Percentiles rank a stretch among this genome's conserved stretches.
Conservation (phyloP, 2,797 vertebrate species). For the Limosa lapponica region DNA sequence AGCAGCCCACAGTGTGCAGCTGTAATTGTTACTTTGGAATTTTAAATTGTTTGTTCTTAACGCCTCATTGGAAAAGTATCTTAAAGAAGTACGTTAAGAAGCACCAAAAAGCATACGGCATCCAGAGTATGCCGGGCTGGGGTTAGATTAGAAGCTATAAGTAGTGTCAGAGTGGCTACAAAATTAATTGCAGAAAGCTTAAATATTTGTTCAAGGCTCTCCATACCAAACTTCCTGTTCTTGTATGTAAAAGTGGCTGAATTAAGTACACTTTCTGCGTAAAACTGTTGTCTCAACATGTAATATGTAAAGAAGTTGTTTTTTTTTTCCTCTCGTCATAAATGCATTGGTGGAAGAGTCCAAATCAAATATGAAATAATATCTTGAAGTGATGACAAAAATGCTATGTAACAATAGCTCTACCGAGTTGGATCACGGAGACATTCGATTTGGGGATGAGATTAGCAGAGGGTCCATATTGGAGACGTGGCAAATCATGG, state of each 20-base stretch:
- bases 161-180: background rate
- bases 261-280: background rate
- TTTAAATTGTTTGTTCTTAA: slow-evolving; percentile 1
- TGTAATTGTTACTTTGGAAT: background rate
- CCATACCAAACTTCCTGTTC: background rate
- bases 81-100: background rate
- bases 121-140: background rate
- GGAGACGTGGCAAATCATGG: background rate
- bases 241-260: background rate
- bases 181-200: slow-evolving; percentile 21
- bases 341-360: background rate
- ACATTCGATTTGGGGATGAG: fast-evolving
- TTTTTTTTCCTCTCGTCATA: background rate
- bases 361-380: background rate
- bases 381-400: background rate
- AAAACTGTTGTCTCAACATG: background rate
- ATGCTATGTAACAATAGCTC: background rate
- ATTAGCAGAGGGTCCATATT: background rate
- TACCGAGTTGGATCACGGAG: background rate
- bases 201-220: slow-evolving; percentile 19
- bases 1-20: background rate
- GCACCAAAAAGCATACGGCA: background rate
- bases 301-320: background rate
- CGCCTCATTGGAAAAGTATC: background rate
- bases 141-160: background rate